These are phyloP conservation scores for Furcula furcula DNA, from an alignment of 2,888 invertebrate species.

Conservation along the genomic window DNA sequence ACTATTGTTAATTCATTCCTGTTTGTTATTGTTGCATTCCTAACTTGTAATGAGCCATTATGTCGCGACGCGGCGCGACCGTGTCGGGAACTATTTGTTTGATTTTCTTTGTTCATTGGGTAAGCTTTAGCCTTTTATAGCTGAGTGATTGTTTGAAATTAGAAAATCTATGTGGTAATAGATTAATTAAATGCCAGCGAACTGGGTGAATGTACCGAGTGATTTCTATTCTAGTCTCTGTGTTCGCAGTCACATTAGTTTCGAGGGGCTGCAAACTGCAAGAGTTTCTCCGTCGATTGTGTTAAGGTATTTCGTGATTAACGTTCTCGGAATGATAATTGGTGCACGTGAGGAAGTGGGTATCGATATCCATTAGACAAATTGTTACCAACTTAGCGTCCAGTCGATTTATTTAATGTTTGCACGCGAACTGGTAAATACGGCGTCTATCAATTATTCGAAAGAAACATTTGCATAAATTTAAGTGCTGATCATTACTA, in stretches of 20 bases:
- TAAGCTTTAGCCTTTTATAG: slow-evolving; percentile 5
- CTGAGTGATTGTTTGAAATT: slow-evolving; percentile 1
- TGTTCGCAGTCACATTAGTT: slow-evolving; percentile 14
- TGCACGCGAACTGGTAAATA: slow-evolving; percentile 63
- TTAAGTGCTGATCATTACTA: slow-evolving; percentile 45
- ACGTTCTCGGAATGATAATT: slow-evolving; percentile 37
- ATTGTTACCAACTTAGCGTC: slow-evolving; percentile 54
- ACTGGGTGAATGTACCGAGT: neutral
- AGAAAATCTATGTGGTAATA: slow-evolving; percentile 1
- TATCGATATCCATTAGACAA: slow-evolving; percentile 60
- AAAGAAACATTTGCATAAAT: slow-evolving; percentile 61
- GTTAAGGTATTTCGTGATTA: slow-evolving; percentile 43
- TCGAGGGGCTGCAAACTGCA: slow-evolving; percentile 17
- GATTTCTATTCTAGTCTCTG: slow-evolving; percentile 1
- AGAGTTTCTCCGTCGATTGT: slow-evolving; percentile 26
- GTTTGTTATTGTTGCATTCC: slow-evolving; percentile 70
- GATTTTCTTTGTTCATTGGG: slow-evolving; percentile 30
- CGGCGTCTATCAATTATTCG: slow-evolving; percentile 50
- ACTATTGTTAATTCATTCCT: slow-evolving; percentile 72
- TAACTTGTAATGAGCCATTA: slow-evolving; percentile 32
- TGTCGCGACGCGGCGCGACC: slow-evolving; percentile 31
- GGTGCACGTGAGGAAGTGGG: slow-evolving; percentile 51
- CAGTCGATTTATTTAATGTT: slow-evolving; percentile 66
- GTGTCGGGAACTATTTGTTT: slow-evolving; percentile 22
- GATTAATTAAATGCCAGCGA: neutral